Conservation (phyloP, 2,888 invertebrate genomes). For the Antitype chi region DNA sequence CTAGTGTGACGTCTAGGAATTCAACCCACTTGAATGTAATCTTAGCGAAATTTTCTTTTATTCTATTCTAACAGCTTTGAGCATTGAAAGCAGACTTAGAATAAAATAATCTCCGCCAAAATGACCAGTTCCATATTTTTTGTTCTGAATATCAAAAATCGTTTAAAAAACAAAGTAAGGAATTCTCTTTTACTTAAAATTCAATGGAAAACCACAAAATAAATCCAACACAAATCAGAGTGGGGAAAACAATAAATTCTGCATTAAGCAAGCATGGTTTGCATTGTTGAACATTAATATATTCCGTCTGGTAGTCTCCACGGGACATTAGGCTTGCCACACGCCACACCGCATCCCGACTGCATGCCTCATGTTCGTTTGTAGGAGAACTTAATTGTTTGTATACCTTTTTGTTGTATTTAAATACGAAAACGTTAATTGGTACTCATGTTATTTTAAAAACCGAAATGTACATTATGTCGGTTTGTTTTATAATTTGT, state of each 20-base stretch:
- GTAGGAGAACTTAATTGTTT: conserved; percentile 27
- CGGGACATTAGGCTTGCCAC: conserved; percentile 71
- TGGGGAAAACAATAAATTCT: conserved; percentile 43
- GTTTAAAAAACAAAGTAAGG: background rate
- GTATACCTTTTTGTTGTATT: conserved; percentile 17
- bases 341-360: conserved; percentile 39
- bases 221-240: conserved; percentile 26
- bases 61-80: no score
- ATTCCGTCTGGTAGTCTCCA: conserved; percentile 71
- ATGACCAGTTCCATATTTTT: background rate
- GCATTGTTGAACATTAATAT: conserved; percentile 72
- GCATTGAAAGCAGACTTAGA: background rate
- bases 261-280: conserved; percentile 52
- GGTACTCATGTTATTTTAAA: conserved; percentile 25
- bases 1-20: background rate
- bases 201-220: background rate
- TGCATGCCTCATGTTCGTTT: conserved; percentile 42
- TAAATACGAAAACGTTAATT: conserved; percentile 5
- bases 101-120: background rate
- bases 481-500: conserved; percentile 7
- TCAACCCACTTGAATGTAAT: no score
- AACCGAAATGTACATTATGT: background rate
- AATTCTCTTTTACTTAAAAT: conserved; percentile 6
- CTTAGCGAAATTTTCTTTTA: no score
- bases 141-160: no score